Base-by-base conservation (phyloP, 1,140 invertebrate species). In the Cotesia typhae region DNA sequence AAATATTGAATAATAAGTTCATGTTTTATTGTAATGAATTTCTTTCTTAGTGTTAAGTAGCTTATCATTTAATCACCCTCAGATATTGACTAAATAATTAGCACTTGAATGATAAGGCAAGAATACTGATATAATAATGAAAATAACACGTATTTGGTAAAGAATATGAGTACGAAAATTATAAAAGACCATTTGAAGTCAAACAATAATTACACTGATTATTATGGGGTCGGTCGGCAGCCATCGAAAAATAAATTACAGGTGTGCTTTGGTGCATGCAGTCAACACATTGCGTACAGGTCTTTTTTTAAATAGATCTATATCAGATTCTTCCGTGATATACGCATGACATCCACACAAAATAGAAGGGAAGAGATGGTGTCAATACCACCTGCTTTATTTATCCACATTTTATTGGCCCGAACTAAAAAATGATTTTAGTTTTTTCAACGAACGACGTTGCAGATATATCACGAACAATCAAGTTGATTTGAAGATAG, bases 151-250 rank as follows among this genome's bases (percentile, higher is more conserved):
- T 1, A 0, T 71, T 74, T 75, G 71, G 68, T 53, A 72, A 75
- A 75, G 73, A 63, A 75, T 72, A 67, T 79, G 81, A 72, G 72
- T 60, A 74, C 80, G 82, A 84, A 84, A 82, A 84, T 86, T 84
- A 85, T 84, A 80, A 80, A 82, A 79, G 75, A 81, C 81, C 78
- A 84, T 83, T 83, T 81, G 79, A 77, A 79, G 81, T 81, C 80
- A 84, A 82, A 86, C 82, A 85, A 84, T 86, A 86, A 85, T 86
- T 84, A 86, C 83, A 85, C 85, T 86, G 80, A 83, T 84, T 84
- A 86, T 82, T 84, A 84, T 81, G 80, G 65, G 83, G 81, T 81
- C 80, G 81, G 81, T 81, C 82, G 83, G 82, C 80, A 79, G 83
- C 76, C 77, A 81, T 76, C 37, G 69, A 79, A 75, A 78, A 82